A percentile compares a stretch with the other conserved stretches of the same genome.
Evolutionary conservation across 2,888 invertebrate genomes (phyloP).

Genomic region (Slavum lentiscoides): DNA sequence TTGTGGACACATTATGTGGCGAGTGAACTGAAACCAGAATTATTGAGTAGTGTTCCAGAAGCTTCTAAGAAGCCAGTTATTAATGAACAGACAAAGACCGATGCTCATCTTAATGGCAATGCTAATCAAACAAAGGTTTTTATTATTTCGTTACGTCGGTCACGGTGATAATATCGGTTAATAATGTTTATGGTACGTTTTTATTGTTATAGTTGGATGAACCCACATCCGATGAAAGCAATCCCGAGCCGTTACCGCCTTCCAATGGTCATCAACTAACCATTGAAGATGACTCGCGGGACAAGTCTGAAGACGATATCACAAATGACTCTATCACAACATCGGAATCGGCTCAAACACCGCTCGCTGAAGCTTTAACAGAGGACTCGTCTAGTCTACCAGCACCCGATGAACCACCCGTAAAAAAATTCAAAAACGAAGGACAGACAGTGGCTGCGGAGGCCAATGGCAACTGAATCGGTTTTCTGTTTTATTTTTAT

Average conservation of each 20-base stretch:
- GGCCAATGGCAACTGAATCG: slow-evolving; percentile 45
- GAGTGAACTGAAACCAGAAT: slow-evolving; percentile 80
- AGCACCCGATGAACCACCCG: slow-evolving; percentile 57
- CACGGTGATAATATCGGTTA: not conserved
- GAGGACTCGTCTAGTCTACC: slow-evolving; percentile 50
- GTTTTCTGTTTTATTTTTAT: slow-evolving; percentile 12
- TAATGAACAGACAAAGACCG: slow-evolving; percentile 31
- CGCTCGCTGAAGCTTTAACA: slow-evolving; percentile 48
- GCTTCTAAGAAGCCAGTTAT: slow-evolving; percentile 51
- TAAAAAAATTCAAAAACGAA: slow-evolving; percentile 60
- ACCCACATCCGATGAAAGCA: slow-evolving; percentile 74
- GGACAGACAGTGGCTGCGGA: slow-evolving; percentile 54
- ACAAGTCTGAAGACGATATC: slow-evolving; percentile 62
- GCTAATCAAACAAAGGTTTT: slow-evolving; percentile 52
- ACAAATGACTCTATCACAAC: slow-evolving; percentile 58
- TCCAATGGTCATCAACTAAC: slow-evolving; percentile 58
- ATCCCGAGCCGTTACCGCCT: slow-evolving; percentile 67
- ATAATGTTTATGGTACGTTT: not conserved
- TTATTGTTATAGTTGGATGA: slow-evolving; percentile 57
- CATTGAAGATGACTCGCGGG: slow-evolving; percentile 75
- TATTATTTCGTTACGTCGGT: not conserved
- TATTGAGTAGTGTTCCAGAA: slow-evolving; percentile 75
- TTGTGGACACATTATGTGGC: slow-evolving; percentile 92
- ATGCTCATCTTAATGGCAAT: slow-evolving; percentile 56
- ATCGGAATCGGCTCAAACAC: slow-evolving; percentile 56